A percentile compares a stretch with the other conserved stretches of the same genome.
These are phyloP conservation scores for Siphlonurus alternatus DNA, from an alignment of 2,888 invertebrate species.

Conservation along the genomic window DNA sequence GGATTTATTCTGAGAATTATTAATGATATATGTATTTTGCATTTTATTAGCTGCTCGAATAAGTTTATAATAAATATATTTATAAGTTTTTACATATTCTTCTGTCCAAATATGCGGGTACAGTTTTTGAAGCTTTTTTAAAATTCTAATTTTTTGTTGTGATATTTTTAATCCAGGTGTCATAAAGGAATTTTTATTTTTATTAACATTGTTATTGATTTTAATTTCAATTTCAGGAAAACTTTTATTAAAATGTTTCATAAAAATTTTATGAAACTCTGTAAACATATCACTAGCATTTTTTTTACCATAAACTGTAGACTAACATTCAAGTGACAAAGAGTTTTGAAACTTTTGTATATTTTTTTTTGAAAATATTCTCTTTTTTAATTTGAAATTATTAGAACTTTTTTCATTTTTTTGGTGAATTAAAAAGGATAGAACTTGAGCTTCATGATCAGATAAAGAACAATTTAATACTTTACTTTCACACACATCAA, in stretches of 20 bases:
- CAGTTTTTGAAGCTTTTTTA: not conserved
- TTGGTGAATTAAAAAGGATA: not conserved
- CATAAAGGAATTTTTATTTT: not conserved
- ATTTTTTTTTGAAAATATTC: not conserved
- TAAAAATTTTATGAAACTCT: not conserved
- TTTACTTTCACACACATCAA: not conserved
- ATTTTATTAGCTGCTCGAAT: not conserved
- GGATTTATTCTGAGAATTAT: not conserved
- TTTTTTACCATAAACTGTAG: not conserved
- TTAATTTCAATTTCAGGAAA: not conserved
- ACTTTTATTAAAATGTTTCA: not conserved
- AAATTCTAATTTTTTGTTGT: not conserved
- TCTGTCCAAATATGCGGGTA: not conserved
- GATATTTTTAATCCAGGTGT: not conserved
- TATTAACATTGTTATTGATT: not conserved
- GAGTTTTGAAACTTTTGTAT: not conserved
- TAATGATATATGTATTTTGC: not conserved
- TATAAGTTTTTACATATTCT: not conserved
- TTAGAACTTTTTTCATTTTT: not conserved
- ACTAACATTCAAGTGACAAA: not conserved
- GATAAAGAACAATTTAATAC: not conserved
- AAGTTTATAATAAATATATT: not conserved
- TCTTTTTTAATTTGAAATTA: not conserved
- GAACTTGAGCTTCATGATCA: not conserved
- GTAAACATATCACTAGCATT: not conserved